phyloP scores from a whole-genome alignment of 1,140 invertebrate genomes.

The Sipha flava region DNA sequence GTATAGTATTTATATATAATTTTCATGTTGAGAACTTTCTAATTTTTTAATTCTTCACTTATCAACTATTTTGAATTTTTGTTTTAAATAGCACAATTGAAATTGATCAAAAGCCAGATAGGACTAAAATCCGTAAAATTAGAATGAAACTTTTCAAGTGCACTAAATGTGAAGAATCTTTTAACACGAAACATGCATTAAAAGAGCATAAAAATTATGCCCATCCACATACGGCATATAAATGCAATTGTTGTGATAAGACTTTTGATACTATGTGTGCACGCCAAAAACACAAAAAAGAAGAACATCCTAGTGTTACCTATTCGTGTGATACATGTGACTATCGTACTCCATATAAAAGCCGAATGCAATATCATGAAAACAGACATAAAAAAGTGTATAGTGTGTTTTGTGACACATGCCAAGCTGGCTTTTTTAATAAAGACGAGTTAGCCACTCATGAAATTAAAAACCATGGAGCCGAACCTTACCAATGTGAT shows the following conservation, averaged over 20 bases:
- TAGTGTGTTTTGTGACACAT: constrained; percentile 52
- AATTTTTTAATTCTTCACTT: too few species aligned
- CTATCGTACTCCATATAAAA: constrained; percentile 39
- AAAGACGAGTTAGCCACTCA: constrained; percentile 46
- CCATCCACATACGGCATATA: constrained; percentile 11
- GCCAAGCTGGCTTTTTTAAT: constrained; percentile 63
- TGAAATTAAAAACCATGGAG: constrained; percentile 35
- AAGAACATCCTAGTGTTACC: constrained; percentile 26
- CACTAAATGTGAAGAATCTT: constrained; percentile 28
- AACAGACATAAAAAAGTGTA: constrained; percentile 43
- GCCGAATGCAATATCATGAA: constrained; percentile 41
- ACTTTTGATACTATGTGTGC: constrained; percentile 26
- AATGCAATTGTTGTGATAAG: constrained; percentile 33
- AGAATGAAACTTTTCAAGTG: constrained; percentile 30
- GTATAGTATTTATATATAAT: neutral
- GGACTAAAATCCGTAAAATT: neutral
- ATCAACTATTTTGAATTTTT: too few species aligned
- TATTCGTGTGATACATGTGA: constrained; percentile 42
- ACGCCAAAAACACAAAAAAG: constrained; percentile 26
- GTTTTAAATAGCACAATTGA: neutral
- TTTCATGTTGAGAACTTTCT: neutral
- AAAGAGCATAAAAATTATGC: constrained; percentile 31
- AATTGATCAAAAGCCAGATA: neutral
- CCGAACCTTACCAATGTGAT: constrained; percentile 34
- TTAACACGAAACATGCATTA: constrained; percentile 14